Percentiles rank a stretch among this genome's conserved stretches.
These are phyloP conservation scores for Phylloscopus collybita DNA, from an alignment of 2,797 vertebrate genomes.

Conservation along the genomic window DNA sequence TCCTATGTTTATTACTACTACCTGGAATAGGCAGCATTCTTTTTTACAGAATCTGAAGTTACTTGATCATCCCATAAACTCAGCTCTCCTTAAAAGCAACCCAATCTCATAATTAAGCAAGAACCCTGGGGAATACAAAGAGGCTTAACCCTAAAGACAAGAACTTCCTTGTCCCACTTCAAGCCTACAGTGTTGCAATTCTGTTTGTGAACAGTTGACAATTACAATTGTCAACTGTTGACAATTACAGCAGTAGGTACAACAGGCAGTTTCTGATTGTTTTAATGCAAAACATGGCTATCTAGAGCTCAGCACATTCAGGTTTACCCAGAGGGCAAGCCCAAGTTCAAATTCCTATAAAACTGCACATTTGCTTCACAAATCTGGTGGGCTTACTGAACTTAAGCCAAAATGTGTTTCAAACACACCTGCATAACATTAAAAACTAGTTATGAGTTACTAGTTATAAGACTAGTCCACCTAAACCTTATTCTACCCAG, in stretches of 20 bases:
- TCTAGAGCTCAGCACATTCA: background rate
- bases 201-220: background rate
- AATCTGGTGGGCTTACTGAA: background rate
- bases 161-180: background rate
- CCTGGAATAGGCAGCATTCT: background rate
- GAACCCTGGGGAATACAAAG: background rate
- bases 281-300: background rate
- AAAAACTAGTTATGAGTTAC: background rate
- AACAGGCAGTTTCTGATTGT: background rate
- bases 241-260: background rate
- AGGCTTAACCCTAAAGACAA: background rate
- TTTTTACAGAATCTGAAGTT: background rate
- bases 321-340: background rate
- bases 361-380: background rate
- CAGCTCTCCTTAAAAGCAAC: background rate
- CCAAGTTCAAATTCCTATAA: background rate
- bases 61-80: background rate
- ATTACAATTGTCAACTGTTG: background rate
- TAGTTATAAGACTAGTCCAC: background rate
- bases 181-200: rapidly evolving
- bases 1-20: background rate
- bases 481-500: background rate
- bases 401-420: background rate
- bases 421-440: background rate
- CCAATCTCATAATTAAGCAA: background rate